A percentile compares a stretch with the other conserved stretches of the same genome.
phyloP scores from a whole-genome alignment of 2,113 vertebrate species.

The Hylia prasina region DNA sequence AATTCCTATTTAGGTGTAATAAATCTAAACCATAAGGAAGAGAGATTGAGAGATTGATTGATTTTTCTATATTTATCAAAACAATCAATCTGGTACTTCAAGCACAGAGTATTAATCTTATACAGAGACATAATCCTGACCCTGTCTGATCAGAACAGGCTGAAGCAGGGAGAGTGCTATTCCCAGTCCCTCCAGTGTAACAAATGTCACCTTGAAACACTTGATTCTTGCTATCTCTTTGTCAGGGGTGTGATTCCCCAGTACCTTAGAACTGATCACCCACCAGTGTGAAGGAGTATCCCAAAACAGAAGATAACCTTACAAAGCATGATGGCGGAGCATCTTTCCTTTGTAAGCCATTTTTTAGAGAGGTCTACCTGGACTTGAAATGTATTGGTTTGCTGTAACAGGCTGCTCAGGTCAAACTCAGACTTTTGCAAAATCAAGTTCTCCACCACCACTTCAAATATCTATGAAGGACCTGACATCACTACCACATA shows the following conservation, averaged over 20 bases:
- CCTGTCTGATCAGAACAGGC: not conserved
- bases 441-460: not conserved
- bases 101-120: not conserved
- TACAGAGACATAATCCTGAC: not conserved
- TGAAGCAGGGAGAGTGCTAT: not conserved
- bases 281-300: not conserved
- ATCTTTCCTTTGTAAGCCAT: not conserved
- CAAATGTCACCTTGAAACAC: not conserved
- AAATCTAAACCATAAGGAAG: not conserved
- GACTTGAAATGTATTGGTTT: not conserved
- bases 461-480: not conserved
- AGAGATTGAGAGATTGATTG: not conserved
- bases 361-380: not conserved
- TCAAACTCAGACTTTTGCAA: not conserved
- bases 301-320: not conserved
- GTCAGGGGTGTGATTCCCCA: not conserved
- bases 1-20: not conserved
- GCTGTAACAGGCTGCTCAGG: not conserved
- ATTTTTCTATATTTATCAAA: conserved; percentile 19
- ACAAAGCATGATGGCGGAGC: not conserved
- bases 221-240: not conserved
- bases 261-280: not conserved
- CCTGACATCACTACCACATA: not conserved
- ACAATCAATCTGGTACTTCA: not conserved
- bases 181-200: not conserved